Evolutionary conservation across 1,140 invertebrate genomes (phyloP), one percentile per base, ranked within the genome.

Genomic region (Geopemphigus sp.): DNA sequence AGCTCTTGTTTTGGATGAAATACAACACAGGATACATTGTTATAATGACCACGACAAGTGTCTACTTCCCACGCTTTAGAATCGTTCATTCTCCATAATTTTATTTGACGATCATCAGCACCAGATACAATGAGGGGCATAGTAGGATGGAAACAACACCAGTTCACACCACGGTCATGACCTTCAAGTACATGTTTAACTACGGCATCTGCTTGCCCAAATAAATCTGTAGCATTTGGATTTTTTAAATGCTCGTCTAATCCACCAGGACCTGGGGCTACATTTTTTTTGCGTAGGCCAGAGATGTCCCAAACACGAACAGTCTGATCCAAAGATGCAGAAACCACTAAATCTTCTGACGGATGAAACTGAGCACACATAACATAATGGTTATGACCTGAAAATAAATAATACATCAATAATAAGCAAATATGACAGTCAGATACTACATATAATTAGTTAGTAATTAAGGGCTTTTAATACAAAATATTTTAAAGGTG

Each of bases 311-410:
- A 99, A 17, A 99, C 95, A 64, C 98, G 89, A 4, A 99, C 96
- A 19, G 97, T 98, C 85, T 98, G 97, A 88, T 99, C 98, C 19
- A 99, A 87, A 0, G 97, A 99, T 1, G 97, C 97, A 0, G 97
- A 99, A 0, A 99, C 96, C 26, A 99, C 92, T 50, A 99, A 89
- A 87, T 99, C 98, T 84, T 99, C 97, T 0, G 92, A 91, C 0
- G 95, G 95, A 87, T 99, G 98, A 86, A 99, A 99, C 84, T 96
- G 94, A 1, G 98, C 98, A 87, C 96, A 98, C 98, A 99, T 99
- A 0, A 99, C 98, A 88, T 99, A 99, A 86, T 99, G 98, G 87
- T 98, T 99, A 86, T 99, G 98, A 0, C 81, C 81, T 78, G 17
- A 74, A 78, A 78, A 63, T 26, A 29, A 54, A 56, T 74, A 56